Percentiles rank a stretch among this genome's conserved stretches.
Conservation (phyloP, 2,888 invertebrate species). For the Keiferia lycopersicella region DNA sequence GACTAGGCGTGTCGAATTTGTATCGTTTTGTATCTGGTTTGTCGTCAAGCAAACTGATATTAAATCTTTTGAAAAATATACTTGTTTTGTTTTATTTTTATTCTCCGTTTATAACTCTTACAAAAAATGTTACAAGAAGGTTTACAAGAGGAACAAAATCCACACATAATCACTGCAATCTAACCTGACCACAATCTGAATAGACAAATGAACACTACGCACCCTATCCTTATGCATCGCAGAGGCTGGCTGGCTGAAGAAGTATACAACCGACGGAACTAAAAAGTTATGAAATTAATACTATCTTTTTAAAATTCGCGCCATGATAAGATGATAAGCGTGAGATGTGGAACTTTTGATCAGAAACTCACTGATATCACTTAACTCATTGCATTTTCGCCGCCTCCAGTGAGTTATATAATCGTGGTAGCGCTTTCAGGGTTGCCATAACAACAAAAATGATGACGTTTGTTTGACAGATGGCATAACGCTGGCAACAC, state of each 20-base stretch:
- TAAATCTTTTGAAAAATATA: slow-evolving; percentile 28
- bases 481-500: slow-evolving; percentile 40
- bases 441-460: neutral
- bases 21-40: slow-evolving; percentile 64
- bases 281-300: neutral
- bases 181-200: too few relatives aligned
- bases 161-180: too few relatives aligned
- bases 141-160: too few relatives aligned
- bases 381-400: slow-evolving; percentile 1
- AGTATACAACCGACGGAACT: too few relatives aligned
- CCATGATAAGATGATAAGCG: too few relatives aligned
- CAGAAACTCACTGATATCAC: too few relatives aligned
- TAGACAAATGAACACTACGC: too few relatives aligned
- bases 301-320: slow-evolving; percentile 1
- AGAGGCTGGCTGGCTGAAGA: too few relatives aligned
- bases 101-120: too few relatives aligned
- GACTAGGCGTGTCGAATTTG: slow-evolving; percentile 55
- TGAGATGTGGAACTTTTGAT: neutral
- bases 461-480: slow-evolving; percentile 37
- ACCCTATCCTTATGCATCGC: too few relatives aligned
- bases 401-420: neutral
- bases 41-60: slow-evolving; percentile 48
- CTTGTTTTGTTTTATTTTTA: slow-evolving; percentile 18
- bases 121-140: too few relatives aligned
- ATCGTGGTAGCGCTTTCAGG: neutral